phyloP scores from a whole-genome alignment of 2,888 invertebrate genomes.

The Lycophotia porphyrea region DNA sequence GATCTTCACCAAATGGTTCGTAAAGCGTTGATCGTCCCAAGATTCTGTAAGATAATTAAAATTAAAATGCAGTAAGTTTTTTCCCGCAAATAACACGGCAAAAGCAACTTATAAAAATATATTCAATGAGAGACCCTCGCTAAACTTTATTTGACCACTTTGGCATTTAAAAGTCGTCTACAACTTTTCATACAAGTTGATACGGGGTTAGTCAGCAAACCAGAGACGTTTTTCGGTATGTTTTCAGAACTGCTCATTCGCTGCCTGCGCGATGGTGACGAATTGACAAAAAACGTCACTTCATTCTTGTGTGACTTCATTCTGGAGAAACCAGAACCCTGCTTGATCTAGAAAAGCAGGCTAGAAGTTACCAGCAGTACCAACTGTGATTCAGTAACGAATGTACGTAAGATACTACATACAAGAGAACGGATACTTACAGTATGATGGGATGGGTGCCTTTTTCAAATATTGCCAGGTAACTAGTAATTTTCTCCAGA shows the following conservation, averaged over 20 bases:
- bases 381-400: neutral
- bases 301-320: neutral
- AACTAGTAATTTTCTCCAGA: neutral
- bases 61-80: neutral
- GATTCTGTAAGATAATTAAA: neutral
- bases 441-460: neutral
- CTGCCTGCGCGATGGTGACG: conserved; percentile 13
- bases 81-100: neutral
- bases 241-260: neutral
- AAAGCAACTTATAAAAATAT: neutral
- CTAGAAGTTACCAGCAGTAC: no score
- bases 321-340: neutral
- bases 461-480: neutral
- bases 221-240: neutral
- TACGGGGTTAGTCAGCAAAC: conserved; percentile 13
- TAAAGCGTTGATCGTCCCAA: neutral
- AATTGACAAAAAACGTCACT: neutral
- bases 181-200: neutral
- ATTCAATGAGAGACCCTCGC: neutral
- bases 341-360: neutral
- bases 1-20: neutral
- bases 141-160: neutral
- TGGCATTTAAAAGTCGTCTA: neutral
- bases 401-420: neutral
- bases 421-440: neutral